Percentiles rank a stretch among this genome's conserved stretches.
These are phyloP conservation scores for Notothenia rossii DNA, from an alignment of 2,113 vertebrate species.

Conservation along the genomic window DNA sequence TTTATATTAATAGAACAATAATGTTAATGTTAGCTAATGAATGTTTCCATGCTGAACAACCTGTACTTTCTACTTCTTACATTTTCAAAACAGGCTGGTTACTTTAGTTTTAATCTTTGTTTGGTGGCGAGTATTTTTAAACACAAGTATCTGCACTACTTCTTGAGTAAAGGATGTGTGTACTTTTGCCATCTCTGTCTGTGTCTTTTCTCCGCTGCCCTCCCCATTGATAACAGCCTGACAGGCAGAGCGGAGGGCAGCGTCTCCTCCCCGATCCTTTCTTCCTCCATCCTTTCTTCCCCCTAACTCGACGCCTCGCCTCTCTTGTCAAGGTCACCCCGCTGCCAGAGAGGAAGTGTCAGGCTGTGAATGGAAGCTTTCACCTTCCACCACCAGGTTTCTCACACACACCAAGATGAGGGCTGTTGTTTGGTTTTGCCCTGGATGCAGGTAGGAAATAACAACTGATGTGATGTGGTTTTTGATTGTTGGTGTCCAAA, in stretches of 20 bases:
- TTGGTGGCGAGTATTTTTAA: too few relatives aligned
- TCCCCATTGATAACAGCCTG: constrained; percentile 78
- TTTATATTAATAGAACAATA: too few relatives aligned
- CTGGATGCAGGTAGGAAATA: background rate
- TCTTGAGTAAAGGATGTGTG: too few relatives aligned
- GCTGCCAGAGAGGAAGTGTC: constrained; percentile 43
- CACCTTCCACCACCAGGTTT: constrained; percentile 52
- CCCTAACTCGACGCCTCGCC: constrained; percentile 55
- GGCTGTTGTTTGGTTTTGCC: constrained; percentile 25
- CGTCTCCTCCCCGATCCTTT: constrained; percentile 54
- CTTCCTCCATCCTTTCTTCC: constrained; percentile 8
- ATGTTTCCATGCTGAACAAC: too few relatives aligned
- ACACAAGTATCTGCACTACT: too few relatives aligned
- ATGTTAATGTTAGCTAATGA: too few relatives aligned
- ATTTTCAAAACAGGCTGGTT: too few relatives aligned
- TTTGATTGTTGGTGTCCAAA: constrained; percentile 1
- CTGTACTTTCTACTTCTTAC: too few relatives aligned
- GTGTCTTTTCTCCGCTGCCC: constrained; percentile 18
- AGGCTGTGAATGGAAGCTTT: constrained; percentile 55
- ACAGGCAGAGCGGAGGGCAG: constrained; percentile 69
- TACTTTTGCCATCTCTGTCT: background rate
- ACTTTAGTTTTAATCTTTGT: too few relatives aligned
- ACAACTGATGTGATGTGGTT: constrained; percentile 9
- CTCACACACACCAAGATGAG: constrained; percentile 19
- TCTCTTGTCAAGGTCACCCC: constrained; percentile 74